Percentiles rank a stretch among this genome's conserved stretches.
Conservation (phyloP, 2,797 vertebrate genomes). For the Dipus sagitta region DNA sequence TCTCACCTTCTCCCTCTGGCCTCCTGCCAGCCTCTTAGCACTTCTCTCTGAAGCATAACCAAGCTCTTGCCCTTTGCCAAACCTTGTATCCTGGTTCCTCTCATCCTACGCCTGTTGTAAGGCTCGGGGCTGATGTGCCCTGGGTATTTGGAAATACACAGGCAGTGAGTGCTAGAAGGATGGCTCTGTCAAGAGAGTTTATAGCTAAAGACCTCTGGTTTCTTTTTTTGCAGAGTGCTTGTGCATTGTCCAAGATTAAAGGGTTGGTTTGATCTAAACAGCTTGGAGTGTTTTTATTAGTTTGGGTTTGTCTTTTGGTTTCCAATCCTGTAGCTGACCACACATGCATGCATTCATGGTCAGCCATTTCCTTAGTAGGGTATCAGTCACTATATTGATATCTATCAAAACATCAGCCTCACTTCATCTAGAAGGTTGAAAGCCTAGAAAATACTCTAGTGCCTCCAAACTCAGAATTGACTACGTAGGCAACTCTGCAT, state of each 20-base stretch:
- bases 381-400: slow-evolving; percentile 44
- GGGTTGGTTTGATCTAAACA: not conserved
- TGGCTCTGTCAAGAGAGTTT: not conserved
- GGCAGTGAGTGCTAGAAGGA: too few species aligned
- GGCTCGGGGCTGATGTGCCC: not conserved
- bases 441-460: not conserved
- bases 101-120: not conserved
- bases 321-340: not conserved
- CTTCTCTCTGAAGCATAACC: not conserved
- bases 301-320: not conserved
- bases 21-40: not conserved
- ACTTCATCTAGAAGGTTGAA: slow-evolving; percentile 41
- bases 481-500: not conserved
- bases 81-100: not conserved
- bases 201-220: not conserved
- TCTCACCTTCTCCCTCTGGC: not conserved
- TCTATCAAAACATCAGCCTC: slow-evolving; percentile 50
- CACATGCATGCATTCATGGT: not conserved
- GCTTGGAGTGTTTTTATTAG: not conserved
- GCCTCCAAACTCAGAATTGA: not conserved
- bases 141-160: not conserved
- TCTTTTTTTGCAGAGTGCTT: not conserved
- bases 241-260: not conserved
- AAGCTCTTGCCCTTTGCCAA: not conserved
- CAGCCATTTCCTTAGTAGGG: slow-evolving; percentile 25